phyloP scores from a whole-genome alignment of 2,797 vertebrate species.

The Merluccius polli region DNA sequence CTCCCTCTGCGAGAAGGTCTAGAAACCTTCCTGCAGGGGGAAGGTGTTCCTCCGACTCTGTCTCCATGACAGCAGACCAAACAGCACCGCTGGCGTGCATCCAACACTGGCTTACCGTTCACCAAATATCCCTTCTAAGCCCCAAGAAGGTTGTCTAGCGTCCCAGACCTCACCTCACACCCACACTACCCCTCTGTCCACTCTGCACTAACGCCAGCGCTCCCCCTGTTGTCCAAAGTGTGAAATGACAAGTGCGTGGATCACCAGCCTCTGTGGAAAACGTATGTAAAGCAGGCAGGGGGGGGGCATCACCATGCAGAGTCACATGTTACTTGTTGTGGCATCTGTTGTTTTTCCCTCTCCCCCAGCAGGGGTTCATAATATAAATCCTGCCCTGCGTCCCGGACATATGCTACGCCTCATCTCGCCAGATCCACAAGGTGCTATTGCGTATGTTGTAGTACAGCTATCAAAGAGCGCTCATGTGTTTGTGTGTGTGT shows the following conservation, averaged over 20 bases:
- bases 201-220: neutral
- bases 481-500: slow-evolving; percentile 7
- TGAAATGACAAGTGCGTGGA: neutral
- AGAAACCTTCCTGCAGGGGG: neutral
- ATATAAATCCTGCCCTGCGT: slow-evolving; percentile 18
- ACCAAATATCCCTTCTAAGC: neutral
- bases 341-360: slow-evolving; percentile 60
- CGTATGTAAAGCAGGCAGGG: slow-evolving; percentile 44
- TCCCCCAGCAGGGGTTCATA: slow-evolving; percentile 12
- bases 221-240: slow-evolving; percentile 27
- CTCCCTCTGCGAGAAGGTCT: neutral
- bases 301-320: slow-evolving; percentile 13
- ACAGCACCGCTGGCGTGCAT: neutral
- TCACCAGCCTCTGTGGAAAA: neutral
- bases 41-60: neutral
- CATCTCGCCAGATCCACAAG: slow-evolving; percentile 9
- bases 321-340: slow-evolving; percentile 23
- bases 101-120: neutral
- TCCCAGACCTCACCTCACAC: neutral
- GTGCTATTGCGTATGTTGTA: slow-evolving; percentile 25
- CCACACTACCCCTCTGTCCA: neutral
- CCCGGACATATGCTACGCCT: slow-evolving; percentile 48
- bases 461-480: neutral
- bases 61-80: slow-evolving; percentile 3
- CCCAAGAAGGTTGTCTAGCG: neutral